Conservation (phyloP, 2,888 invertebrate species). For the Cosmopolites sordidus region DNA sequence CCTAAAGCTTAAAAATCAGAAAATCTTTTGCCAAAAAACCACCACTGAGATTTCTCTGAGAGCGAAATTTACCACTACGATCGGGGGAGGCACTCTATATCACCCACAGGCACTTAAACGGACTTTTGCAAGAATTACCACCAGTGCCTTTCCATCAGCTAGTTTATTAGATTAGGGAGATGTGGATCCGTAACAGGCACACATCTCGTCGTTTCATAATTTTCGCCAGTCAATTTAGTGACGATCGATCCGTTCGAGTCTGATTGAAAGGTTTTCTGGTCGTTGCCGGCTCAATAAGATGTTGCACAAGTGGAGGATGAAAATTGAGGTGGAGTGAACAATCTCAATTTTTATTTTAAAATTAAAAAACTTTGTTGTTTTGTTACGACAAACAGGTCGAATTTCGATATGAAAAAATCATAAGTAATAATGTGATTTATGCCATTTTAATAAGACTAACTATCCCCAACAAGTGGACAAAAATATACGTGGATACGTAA, state of each 20-base stretch:
- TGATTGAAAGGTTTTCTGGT: no score
- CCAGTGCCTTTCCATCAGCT: constrained; percentile 17
- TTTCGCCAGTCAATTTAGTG: not conserved
- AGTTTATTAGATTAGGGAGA: constrained; percentile 21
- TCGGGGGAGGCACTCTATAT: constrained; percentile 17
- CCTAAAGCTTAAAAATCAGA: constrained; percentile 5
- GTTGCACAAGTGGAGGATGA: not conserved
- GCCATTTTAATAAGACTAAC: no score
- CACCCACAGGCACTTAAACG: constrained; percentile 22
- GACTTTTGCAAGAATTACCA: constrained; percentile 21
- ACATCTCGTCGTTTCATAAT: not conserved
- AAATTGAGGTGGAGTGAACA: not conserved
- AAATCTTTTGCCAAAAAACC: constrained; percentile 12
- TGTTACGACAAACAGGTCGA: no score
- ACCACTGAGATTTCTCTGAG: constrained; percentile 11
- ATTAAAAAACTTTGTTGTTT: no score
- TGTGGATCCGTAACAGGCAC: not conserved
- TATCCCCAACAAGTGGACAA: no score
- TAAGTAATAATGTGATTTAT: no score
- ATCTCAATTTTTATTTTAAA: no score
- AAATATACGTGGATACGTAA: no score
- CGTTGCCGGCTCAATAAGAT: not conserved
- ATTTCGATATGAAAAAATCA: no score
- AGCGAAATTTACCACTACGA: constrained; percentile 14
- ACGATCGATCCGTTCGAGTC: no score